Base-by-base conservation (phyloP, 2,888 invertebrate species). In the Eristalinus sepulchralis region DNA sequence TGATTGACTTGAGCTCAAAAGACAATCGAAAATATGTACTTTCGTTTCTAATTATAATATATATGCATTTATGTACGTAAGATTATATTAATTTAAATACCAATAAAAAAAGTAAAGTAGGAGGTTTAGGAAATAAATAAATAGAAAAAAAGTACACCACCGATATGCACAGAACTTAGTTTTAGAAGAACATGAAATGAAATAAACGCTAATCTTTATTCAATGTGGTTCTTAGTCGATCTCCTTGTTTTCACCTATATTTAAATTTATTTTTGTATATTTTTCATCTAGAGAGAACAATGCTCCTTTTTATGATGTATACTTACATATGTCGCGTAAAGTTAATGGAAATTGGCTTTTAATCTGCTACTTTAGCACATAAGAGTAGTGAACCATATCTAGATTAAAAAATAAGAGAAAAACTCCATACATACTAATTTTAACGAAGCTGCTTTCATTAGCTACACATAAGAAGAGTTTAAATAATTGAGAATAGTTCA, bases 81-180 rank as follows among this genome's bases (percentile, higher is more conserved):
- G 20, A 53, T 24, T 76, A 62, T 24, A 31, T 36, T 39, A 47
- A 53, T 57, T 24, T 57, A 57, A 24, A 24, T 36, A 59, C 13
- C 20, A 34, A 64, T 34, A 34, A 53, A 60, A 77, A n/a, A 11
- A 57, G 13, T 57, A 64, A 71, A 57, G 11, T 78, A 78, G 70
- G 10, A 34, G 59, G 62, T 27, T 36, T 63, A 72, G 24, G 22
- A 71, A 22, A 79, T 59, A 27, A 53, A 63, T 22, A 39, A 57
- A 55, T 33, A 63, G 55, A 86, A 55, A 78, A 70, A 67, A 70
- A 39, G 75, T 64, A 83, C 83, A 86, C 86, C 86, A 86, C 86
- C 86, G 86, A 86, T 47, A 78, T 79, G 77, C 81, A 83, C 79
- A 78, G 75, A 75, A 70, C 31, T 75, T 83, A 78, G 59, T 57